Conservation (phyloP, 2,888 invertebrate genomes). For the Folsomia candida region DNA sequence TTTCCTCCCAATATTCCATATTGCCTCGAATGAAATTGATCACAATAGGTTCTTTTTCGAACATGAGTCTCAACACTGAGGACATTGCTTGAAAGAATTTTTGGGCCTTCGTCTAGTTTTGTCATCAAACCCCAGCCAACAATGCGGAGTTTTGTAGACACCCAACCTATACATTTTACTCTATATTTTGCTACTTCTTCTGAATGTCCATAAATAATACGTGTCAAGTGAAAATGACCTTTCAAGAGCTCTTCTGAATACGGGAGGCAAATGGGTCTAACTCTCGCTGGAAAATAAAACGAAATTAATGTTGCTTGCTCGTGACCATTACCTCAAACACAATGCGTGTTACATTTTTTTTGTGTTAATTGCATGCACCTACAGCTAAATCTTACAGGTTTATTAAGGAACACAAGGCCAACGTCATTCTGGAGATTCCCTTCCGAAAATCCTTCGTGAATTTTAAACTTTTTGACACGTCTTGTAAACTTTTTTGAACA, state of each 20-base stretch:
- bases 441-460: conserved; percentile 42
- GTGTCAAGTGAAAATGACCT: too few relatives aligned
- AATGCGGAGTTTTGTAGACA: conserved; percentile 29
- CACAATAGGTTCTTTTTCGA: conserved; percentile 30
- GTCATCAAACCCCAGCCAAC: conserved; percentile 44
- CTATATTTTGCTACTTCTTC: too few relatives aligned
- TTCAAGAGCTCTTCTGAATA: conserved; percentile 31
- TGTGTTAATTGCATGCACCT: too few relatives aligned
- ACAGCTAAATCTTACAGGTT: conserved; percentile 32
- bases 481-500: conserved; percentile 23
- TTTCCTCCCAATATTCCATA: conserved; percentile 26
- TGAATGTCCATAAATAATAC: too few relatives aligned
- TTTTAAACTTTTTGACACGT: conserved; percentile 37
- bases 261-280: conserved; percentile 39
- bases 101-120: conserved; percentile 15
- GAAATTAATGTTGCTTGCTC: too few relatives aligned
- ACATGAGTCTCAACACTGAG: conserved; percentile 36
- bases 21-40: conserved; percentile 36
- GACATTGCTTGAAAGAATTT: conserved; percentile 15
- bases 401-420: conserved; percentile 33
- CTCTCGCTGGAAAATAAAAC: conserved; percentile 22
- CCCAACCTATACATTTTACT: too few relatives aligned
- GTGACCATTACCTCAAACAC: too few relatives aligned
- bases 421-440: conserved; percentile 43
- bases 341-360: too few relatives aligned